Evolutionary conservation across 1,140 invertebrate genomes (phyloP).

Genomic region (Neoseiulus cucumeris): DNA sequence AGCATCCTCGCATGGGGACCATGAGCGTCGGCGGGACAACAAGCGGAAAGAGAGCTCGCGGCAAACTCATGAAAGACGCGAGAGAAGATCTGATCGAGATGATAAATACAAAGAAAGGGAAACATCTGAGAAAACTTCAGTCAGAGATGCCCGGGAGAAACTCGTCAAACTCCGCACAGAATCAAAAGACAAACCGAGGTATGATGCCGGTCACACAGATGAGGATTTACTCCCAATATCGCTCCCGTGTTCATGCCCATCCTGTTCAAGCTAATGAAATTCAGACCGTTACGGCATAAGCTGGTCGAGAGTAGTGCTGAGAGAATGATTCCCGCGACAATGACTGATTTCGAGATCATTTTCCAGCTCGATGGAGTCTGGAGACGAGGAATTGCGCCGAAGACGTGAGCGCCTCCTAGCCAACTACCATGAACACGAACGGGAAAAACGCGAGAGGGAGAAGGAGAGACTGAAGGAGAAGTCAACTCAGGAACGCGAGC

Average conservation of each 20-base stretch:
- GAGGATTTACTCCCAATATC: not conserved
- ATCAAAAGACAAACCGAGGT: not conserved
- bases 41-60: not conserved
- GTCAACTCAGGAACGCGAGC: no score
- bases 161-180: not conserved
- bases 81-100: not conserved
- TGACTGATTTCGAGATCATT: not conserved
- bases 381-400: not conserved
- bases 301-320: not conserved
- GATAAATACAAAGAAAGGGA: not conserved
- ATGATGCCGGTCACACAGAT: not conserved
- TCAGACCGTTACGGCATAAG: no score
- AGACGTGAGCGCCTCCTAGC: not conserved
- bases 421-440: not conserved
- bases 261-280: not conserved
- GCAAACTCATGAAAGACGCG: not conserved
- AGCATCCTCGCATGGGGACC: not conserved
- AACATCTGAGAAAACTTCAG: not conserved
- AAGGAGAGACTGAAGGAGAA: not conserved
- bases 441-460: not conserved
- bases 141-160: not conserved
- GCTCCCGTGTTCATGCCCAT: not conserved
- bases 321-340: not conserved
- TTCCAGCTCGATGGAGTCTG: not conserved
- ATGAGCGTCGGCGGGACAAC: not conserved